These are phyloP conservation scores for Panthera leo DNA, from an alignment of 2,113 vertebrate species.

Conservation along the genomic window DNA sequence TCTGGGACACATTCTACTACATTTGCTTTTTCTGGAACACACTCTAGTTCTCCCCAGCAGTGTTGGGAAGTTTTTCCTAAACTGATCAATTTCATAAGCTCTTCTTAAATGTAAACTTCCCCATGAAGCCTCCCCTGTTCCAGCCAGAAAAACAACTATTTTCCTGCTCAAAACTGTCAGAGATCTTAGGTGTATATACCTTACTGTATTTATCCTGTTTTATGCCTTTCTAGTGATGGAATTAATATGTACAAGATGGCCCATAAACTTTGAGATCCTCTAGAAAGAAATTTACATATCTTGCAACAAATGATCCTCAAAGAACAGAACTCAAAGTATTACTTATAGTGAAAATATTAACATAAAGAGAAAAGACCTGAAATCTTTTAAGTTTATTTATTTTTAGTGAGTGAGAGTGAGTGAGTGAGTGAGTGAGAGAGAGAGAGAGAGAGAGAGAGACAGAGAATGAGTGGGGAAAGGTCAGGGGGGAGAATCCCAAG, in stretches of 20 bases:
- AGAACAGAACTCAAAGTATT: not conserved
- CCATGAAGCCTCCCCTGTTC: not conserved
- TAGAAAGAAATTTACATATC: not conserved
- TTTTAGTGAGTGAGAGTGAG: not conserved
- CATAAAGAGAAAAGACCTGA: no score
- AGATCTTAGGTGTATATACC: not conserved
- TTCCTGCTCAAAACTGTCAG: not conserved
- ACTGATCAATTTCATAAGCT: not conserved
- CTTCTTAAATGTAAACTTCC: slow-evolving; percentile 24
- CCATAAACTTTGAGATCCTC: not conserved
- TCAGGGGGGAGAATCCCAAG: no score
- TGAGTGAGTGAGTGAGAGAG: no score
- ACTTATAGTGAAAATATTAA: slow-evolving; percentile 13
- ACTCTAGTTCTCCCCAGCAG: not conserved
- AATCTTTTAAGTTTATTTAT: not conserved
- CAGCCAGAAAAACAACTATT: not conserved
- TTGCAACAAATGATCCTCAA: not conserved
- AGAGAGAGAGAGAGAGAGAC: no score
- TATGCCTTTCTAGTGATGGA: not conserved
- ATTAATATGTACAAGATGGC: not conserved
- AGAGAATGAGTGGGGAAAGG: no score
- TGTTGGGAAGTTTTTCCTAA: not conserved
- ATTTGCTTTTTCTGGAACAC: not conserved
- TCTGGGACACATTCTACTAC: not conserved
- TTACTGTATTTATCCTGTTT: not conserved